phyloP scores from a whole-genome alignment of 2,888 invertebrate species.

The Hyposoter didymator region DNA sequence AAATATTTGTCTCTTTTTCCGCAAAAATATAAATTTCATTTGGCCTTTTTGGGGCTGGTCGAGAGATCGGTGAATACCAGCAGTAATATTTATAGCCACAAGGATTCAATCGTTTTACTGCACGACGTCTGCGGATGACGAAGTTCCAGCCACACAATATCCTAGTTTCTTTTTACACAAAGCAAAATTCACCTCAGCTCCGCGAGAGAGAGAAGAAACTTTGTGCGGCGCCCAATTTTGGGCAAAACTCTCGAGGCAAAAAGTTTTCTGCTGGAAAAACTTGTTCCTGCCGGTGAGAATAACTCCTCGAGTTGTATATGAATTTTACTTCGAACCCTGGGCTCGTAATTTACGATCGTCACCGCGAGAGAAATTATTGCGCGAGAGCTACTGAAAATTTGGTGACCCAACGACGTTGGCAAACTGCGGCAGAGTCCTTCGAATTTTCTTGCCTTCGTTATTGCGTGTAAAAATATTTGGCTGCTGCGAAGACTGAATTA shows the following conservation, averaged over 20 bases:
- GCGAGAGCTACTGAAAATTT: constrained; percentile 48
- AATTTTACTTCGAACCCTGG: not conserved
- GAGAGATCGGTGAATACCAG: not conserved
- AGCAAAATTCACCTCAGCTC: constrained; percentile 1
- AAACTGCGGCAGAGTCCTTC: constrained; percentile 10
- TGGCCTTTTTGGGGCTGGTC: not conserved
- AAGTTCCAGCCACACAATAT: constrained; percentile 17
- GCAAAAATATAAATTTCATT: not conserved
- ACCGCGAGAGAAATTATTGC: constrained; percentile 52
- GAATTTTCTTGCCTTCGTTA: constrained; percentile 42
- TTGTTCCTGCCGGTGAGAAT: constrained; percentile 6
- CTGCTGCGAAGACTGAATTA: not conserved
- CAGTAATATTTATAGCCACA: constrained; percentile 19
- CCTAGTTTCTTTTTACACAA: not conserved
- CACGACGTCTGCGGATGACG: constrained; percentile 12
- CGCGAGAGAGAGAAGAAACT: not conserved
- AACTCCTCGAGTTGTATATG: not conserved
- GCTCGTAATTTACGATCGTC: constrained; percentile 40
- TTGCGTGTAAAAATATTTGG: not conserved
- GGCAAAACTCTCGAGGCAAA: constrained; percentile 9
- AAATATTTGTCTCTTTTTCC: constrained; percentile 44
- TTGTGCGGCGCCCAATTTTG: not conserved
- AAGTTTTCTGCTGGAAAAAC: constrained; percentile 23
- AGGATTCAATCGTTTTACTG: constrained; percentile 1
- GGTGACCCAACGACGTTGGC: not conserved